Evolutionary conservation across 2,113 vertebrate genomes (phyloP).

Genomic region (Cettia cetti): DNA sequence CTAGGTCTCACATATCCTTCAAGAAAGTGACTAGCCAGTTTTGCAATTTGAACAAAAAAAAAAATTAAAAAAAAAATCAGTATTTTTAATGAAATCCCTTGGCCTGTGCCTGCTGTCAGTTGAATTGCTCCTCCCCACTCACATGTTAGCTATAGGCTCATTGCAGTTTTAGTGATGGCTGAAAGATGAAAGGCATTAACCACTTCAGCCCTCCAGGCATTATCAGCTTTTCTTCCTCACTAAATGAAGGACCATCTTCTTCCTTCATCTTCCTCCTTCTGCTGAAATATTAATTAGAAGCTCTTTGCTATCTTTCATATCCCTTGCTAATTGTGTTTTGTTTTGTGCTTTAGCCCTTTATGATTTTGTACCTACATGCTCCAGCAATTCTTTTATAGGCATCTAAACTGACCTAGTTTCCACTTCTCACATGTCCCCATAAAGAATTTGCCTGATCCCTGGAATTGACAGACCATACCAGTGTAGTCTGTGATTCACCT

Average conservation of each 20-base stretch:
- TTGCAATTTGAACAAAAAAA: not conserved
- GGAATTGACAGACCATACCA: not conserved
- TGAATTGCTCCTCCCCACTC: not conserved
- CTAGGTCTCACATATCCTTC: not conserved
- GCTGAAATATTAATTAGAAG: slow-evolving; percentile 12
- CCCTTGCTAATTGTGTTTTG: not conserved
- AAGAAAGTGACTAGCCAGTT: not conserved
- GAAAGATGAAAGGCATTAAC: not conserved
- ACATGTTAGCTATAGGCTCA: not conserved
- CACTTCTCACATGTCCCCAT: not conserved
- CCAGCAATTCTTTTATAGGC: not conserved
- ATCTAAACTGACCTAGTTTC: not conserved
- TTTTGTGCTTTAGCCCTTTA: not conserved
- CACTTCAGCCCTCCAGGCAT: not conserved
- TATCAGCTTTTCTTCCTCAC: not conserved
- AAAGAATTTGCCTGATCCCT: not conserved
- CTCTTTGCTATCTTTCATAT: not conserved
- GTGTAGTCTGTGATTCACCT: not conserved
- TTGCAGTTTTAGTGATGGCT: not conserved
- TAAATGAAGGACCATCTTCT: not conserved
- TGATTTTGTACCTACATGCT: not conserved
- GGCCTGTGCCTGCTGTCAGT: not conserved
- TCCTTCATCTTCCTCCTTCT: not conserved
- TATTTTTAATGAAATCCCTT: not conserved
- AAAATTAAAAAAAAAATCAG: not conserved